These are phyloP conservation scores for Ceratosolen solmsi DNA, from an alignment of 1,140 invertebrate species.

Conservation along the genomic window DNA sequence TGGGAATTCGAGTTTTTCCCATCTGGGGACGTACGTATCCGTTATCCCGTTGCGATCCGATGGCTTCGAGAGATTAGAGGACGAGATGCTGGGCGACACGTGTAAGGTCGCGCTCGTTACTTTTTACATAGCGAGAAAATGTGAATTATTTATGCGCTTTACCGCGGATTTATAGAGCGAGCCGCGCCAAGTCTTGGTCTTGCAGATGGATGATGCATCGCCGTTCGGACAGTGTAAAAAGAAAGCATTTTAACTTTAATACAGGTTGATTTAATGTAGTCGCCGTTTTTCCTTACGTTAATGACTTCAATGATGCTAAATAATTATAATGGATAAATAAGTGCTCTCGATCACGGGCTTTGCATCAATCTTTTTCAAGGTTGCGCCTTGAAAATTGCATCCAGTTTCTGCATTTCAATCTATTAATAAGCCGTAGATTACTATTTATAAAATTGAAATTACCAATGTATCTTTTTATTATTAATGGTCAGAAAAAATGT, in stretches of 20 bases:
- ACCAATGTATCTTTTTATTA: background rate
- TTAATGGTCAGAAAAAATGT: background rate
- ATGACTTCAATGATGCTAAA: background rate
- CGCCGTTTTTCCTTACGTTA: background rate
- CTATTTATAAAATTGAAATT: background rate
- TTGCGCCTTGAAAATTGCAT: background rate
- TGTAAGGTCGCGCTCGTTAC: slow-evolving; percentile 36
- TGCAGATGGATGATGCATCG: background rate
- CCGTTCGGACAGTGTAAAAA: background rate
- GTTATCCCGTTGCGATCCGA: slow-evolving; percentile 30
- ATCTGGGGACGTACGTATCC: background rate
- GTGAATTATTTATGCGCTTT: slow-evolving; percentile 39
- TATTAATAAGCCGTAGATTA: background rate
- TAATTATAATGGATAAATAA: slow-evolving; percentile 5
- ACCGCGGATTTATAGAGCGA: background rate
- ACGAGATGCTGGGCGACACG: slow-evolving; percentile 4
- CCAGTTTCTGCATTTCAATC: background rate
- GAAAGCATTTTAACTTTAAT: slow-evolving; percentile 8
- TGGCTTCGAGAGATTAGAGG: slow-evolving; percentile 33
- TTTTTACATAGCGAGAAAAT: slow-evolving; percentile 25
- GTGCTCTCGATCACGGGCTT: background rate
- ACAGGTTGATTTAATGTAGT: background rate
- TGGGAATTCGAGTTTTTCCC: slow-evolving; percentile 2
- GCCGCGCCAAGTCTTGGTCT: background rate
- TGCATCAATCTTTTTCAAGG: background rate